Conservation (phyloP, 2,113 vertebrate species). For the Eubucco bourcierii region DNA sequence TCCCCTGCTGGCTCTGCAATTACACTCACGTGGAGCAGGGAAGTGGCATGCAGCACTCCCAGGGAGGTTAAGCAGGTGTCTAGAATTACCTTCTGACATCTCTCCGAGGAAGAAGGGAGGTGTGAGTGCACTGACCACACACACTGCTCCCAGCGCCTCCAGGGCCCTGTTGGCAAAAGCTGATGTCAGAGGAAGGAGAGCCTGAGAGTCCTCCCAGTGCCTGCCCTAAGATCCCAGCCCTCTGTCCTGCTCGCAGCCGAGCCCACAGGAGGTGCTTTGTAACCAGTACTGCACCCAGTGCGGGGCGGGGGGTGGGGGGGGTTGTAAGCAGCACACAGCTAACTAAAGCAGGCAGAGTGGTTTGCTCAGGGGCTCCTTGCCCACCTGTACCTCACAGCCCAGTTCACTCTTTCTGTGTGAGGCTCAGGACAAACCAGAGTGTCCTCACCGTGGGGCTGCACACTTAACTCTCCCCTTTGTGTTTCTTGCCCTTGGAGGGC, state of each 20-base stretch:
- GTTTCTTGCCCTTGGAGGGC: neutral
- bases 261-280: neutral
- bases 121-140: slow-evolving; percentile 49
- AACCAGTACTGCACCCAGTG: rapidly evolving
- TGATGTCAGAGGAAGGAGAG: neutral
- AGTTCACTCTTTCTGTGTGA: neutral
- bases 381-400: neutral
- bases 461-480: neutral
- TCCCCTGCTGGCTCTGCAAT: slow-evolving; percentile 67
- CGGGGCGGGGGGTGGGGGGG: too few species aligned
- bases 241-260: neutral
- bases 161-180: neutral
- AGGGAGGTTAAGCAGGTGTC: slow-evolving; percentile 63
- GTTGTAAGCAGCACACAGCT: neutral
- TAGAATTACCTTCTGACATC: slow-evolving; percentile 66
- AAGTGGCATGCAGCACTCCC: slow-evolving; percentile 65
- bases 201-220: neutral
- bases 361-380: neutral
- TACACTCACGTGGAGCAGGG: slow-evolving; percentile 53
- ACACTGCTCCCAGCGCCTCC: neutral
- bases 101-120: slow-evolving; percentile 46
- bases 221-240: neutral
- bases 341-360: neutral
- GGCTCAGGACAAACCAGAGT: neutral
- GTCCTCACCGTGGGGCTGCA: neutral